Evolutionary conservation across 1,140 invertebrate species (phyloP).

Genomic region (Aphelinus atriplicis): DNA sequence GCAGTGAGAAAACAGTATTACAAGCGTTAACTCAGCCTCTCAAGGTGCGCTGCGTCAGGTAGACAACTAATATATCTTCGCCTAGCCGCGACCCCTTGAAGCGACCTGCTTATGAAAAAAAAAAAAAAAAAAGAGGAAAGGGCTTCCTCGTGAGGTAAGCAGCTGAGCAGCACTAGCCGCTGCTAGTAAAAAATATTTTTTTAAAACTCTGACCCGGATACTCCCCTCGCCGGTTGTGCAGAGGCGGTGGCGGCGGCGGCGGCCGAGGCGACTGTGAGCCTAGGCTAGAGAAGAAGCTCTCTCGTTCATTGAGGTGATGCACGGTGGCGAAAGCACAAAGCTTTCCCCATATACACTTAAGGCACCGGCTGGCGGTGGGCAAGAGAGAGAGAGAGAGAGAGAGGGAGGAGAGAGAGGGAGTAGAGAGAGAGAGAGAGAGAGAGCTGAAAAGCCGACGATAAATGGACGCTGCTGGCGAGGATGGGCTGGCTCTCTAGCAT

Average conservation of each 20-base stretch:
- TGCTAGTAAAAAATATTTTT: constrained; percentile 16
- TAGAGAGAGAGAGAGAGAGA: not conserved
- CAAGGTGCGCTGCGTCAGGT: no score
- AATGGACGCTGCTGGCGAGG: constrained; percentile 55
- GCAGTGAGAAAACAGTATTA: no score
- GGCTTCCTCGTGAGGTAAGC: not conserved
- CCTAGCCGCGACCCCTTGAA: not conserved
- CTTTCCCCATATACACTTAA: constrained; percentile 48
- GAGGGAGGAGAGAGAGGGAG: not conserved
- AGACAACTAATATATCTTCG: no score
- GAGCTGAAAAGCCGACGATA: constrained; percentile 60
- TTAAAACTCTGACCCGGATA: constrained; percentile 30
- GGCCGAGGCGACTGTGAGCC: not conserved
- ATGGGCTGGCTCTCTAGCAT: constrained; percentile 8
- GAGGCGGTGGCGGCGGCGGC: not conserved
- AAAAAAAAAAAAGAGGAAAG: constrained; percentile 3
- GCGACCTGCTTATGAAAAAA: constrained; percentile 10
- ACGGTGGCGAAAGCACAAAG: constrained; percentile 55
- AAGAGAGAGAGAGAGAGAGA: constrained; percentile 13
- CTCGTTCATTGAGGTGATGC: constrained; percentile 45
- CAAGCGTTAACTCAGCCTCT: no score
- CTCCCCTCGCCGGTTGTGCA: not conserved
- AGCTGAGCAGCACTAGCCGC: not conserved
- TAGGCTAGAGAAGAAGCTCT: constrained; percentile 3
- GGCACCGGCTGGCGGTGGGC: constrained; percentile 43